These are phyloP conservation scores for Pygmarrhopalites habei DNA, from an alignment of 1,140 invertebrate genomes.

Conservation along the genomic window DNA sequence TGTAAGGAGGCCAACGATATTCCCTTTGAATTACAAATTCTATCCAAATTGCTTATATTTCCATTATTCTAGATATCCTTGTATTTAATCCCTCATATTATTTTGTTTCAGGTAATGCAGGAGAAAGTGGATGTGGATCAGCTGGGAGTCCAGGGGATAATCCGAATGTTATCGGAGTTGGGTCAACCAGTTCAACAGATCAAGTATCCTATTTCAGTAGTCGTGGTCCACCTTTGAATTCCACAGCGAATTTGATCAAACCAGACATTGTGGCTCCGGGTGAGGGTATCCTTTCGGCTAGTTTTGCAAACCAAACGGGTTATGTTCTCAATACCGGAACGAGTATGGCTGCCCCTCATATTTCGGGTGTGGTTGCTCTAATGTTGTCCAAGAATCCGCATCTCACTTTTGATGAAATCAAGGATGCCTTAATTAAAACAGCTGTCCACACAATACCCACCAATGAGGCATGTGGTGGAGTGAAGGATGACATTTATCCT, in stretches of 20 bases:
- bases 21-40: too few relatives aligned
- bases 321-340: background rate
- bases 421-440: background rate
- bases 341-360: background rate
- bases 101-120: background rate
- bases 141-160: background rate
- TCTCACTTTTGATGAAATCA: background rate
- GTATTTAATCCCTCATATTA: too few relatives aligned
- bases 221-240: background rate
- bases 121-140: background rate
- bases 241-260: background rate
- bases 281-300: background rate
- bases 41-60: too few relatives aligned
- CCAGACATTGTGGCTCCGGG: slow-evolving; percentile 11
- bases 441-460: background rate
- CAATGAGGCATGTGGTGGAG: background rate
- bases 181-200: background rate
- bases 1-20: too few relatives aligned
- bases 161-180: slow-evolving; percentile 1
- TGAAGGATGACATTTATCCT: background rate
- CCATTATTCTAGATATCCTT: too few relatives aligned
- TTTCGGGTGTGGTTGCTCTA: background rate
- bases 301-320: background rate
- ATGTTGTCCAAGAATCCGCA: background rate
- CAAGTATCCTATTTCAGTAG: slow-evolving; percentile 1